phyloP scores from a whole-genome alignment of 2,113 vertebrate species.

The Passerina amoena region DNA sequence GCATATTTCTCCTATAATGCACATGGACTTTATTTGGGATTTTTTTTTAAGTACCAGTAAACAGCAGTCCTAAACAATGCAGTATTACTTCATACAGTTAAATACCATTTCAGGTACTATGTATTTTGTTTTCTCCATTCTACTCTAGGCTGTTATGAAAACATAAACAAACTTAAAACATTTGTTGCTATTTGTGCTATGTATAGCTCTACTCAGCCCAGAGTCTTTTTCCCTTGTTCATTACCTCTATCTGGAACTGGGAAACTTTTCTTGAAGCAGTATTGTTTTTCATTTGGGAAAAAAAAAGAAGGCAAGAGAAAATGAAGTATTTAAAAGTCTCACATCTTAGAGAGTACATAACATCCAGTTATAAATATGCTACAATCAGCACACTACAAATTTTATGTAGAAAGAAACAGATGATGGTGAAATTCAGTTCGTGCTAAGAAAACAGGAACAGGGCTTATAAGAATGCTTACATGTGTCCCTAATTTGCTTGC shows the following conservation, averaged over 20 bases:
- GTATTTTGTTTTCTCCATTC: neutral
- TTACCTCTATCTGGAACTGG: neutral
- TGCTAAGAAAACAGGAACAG: neutral
- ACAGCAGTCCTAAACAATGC: neutral
- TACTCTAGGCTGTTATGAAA: neutral
- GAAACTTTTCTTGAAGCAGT: neutral
- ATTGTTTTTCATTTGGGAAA: neutral
- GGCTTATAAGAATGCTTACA: constrained; percentile 15
- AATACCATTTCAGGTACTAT: neutral
- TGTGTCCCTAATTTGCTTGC: constrained; percentile 36
- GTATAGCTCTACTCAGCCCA: neutral
- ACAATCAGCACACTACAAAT: neutral
- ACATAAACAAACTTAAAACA: neutral
- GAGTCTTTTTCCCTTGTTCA: neutral
- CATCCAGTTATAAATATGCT: neutral
- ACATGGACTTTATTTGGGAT: neutral
- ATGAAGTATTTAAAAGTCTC: neutral
- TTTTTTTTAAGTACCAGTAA: neutral
- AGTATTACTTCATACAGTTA: neutral
- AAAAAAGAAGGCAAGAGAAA: neutral
- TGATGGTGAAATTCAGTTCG: neutral
- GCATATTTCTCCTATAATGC: neutral
- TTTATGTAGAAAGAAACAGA: neutral
- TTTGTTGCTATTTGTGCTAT: neutral
- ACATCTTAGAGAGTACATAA: neutral